Evolutionary conservation across 30 jellyfish, hydroid and myxozoan genomes (phyloP).

Genomic region (Rhopilema esculentum): DNA sequence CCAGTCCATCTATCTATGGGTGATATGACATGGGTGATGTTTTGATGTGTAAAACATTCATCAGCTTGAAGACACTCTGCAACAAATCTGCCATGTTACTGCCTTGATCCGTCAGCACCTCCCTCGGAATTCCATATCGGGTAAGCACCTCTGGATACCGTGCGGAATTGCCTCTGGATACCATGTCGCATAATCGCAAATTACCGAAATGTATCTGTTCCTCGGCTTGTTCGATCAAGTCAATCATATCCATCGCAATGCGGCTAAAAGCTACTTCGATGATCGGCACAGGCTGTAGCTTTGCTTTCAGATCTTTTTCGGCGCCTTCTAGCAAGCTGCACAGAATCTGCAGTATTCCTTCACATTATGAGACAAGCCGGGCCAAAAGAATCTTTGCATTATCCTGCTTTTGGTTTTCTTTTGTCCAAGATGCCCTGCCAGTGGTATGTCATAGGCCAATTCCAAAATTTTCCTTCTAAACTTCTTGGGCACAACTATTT

Average conservation of each 20-base stretch:
- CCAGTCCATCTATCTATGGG: constrained; percentile 41
- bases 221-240: not conserved
- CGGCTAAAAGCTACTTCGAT: constrained; percentile 25
- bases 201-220: not conserved
- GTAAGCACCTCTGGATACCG: constrained; percentile 1
- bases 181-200: constrained; percentile 33
- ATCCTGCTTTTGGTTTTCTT: constrained; percentile 30
- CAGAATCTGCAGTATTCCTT: constrained; percentile 3
- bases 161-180: constrained; percentile 50
- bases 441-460: constrained; percentile 21
- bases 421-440: constrained; percentile 51
- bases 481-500: constrained; percentile 6
- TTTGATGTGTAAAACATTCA: not conserved
- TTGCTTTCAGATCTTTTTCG: constrained; percentile 4
- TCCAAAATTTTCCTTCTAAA: constrained; percentile 8
- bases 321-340: constrained; percentile 23
- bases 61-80: constrained; percentile 1
- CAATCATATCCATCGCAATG: constrained; percentile 39
- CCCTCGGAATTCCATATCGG: constrained; percentile 33
- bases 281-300: constrained; percentile 17
- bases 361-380: constrained; percentile 43
- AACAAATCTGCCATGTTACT: constrained; percentile 2
- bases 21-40: constrained; percentile 59
- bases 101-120: constrained; percentile 32
- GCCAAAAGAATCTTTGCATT: constrained; percentile 25